Evolutionary conservation across 2,888 invertebrate genomes (phyloP), one percentile per base, ranked within the genome.

Genomic region (Apodemia duryi): DNA sequence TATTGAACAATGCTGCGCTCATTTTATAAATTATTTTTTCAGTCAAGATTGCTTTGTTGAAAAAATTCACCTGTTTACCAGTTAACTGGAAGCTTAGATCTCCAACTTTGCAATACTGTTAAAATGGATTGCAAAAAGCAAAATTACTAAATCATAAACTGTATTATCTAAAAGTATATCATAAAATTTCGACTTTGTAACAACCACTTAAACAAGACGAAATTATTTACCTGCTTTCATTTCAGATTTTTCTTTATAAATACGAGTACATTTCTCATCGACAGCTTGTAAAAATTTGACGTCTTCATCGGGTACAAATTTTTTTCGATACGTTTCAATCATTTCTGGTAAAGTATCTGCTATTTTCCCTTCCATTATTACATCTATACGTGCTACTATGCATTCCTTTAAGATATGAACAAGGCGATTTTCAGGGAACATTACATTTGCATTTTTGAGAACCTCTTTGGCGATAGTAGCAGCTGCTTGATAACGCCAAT

Each of bases 361-460:
- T 13, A 73, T 51, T 6, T 65, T 64, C 7, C 73, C 71, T 5
- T 70, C 73, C 13, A 71, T 61, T 63, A 73, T 52, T 9, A 73
- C 74, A 35, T 76, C 73, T 5, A 77, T 67, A 2, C 77, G 74
- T 1, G 73, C 54, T 28, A 63, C 63, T 38, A 77, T 72, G 62
- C 71, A 73, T 21, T 64, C 41, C 28, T 69, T 75, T 38, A 77
- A 63, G 28, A 72, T 61, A 10, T 62, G 41, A 0, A 67, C 6
- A 9, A 61, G 21, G n/a, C 41, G 10, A 9, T 61, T 51, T 7
- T 32, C 11, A 57, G 57, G 57, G 28, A 11, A 11, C 32, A 6
- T 29, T 7, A 43, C 28, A 7, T 65, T 52, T 1, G 43, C 54
- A 13, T 66, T 67, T 2, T 13, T 43, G 1, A 69, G 28, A 10